Evolutionary conservation across 2,797 vertebrate species (phyloP).

Genomic region (Spinus olivaceus): DNA sequence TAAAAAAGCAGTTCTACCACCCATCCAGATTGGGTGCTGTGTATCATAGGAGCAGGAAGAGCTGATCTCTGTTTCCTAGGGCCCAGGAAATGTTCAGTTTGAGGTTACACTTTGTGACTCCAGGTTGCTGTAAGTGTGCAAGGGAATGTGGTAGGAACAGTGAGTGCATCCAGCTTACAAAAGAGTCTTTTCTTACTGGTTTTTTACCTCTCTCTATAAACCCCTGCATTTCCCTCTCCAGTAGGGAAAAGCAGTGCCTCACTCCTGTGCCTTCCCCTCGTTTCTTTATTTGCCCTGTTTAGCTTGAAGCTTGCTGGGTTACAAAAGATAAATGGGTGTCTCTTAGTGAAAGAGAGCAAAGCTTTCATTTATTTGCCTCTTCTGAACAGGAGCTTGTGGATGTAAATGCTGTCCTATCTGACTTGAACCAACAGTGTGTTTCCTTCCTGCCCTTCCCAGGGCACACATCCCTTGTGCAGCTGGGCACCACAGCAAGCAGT

Average conservation of each 20-base stretch:
- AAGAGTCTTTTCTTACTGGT: background rate
- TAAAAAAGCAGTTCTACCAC: background rate
- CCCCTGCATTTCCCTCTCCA: background rate
- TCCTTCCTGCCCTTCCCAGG: background rate
- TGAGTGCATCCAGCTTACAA: background rate
- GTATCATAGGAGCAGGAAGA: background rate
- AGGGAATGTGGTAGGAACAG: background rate
- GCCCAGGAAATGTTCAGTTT: background rate
- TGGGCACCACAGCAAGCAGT: background rate
- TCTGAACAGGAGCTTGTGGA: background rate
- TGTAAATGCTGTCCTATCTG: background rate
- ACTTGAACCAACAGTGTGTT: background rate
- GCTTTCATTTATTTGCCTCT: background rate
- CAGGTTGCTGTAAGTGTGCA: background rate
- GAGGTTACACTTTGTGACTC: background rate
- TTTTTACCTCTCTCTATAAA: background rate
- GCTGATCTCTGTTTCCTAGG: background rate
- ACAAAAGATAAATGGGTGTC: background rate
- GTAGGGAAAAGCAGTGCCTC: background rate
- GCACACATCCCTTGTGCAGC: background rate
- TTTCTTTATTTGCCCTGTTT: background rate
- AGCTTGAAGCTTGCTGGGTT: background rate
- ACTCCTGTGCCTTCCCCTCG: background rate
- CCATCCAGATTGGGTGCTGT: background rate
- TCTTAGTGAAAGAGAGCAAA: background rate